Percentiles rank a stretch among this genome's conserved stretches.
Conservation (phyloP, 2,797 vertebrate species). For the Halcyon leucocephala region DNA sequence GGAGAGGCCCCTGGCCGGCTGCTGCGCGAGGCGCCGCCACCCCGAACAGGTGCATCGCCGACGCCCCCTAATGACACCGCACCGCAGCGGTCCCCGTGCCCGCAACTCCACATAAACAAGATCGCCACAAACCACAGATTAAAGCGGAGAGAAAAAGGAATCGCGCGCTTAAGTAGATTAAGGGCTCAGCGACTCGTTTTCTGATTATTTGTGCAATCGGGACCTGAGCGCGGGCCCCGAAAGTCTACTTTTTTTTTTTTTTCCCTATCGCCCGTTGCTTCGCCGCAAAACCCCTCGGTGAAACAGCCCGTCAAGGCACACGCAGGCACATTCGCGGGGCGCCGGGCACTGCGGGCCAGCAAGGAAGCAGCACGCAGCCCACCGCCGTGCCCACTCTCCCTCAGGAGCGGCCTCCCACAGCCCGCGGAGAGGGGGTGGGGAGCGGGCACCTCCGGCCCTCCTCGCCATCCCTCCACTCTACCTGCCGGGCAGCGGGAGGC, state of each 20-base stretch:
- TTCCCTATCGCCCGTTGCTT: not conserved
- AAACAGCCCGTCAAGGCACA: not conserved
- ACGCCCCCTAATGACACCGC: conserved; percentile 60
- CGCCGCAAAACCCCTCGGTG: not conserved
- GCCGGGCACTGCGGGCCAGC: not conserved
- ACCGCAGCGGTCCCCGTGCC: not conserved
- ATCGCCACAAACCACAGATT: not conserved
- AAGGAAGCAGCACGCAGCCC: not conserved
- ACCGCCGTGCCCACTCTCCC: not conserved
- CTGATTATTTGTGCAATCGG: not conserved
- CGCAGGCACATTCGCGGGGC: not conserved
- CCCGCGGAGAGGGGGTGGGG: too few relatives aligned
- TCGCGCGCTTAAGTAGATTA: conserved; percentile 33
- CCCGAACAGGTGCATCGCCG: conserved; percentile 3
- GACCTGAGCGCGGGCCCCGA: not conserved
- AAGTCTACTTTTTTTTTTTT: not conserved
- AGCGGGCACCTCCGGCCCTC: not conserved
- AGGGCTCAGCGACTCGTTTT: not conserved
- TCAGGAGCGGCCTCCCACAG: not conserved
- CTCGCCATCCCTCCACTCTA: not conserved
- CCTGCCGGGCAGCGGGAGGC: not conserved
- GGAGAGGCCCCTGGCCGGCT: not conserved
- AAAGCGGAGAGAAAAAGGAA: not conserved
- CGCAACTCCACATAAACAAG: not conserved
- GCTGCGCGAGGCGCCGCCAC: not conserved